These are phyloP conservation scores for Glaucomys volans DNA, from an alignment of 2,113 vertebrate species.

Conservation along the genomic window DNA sequence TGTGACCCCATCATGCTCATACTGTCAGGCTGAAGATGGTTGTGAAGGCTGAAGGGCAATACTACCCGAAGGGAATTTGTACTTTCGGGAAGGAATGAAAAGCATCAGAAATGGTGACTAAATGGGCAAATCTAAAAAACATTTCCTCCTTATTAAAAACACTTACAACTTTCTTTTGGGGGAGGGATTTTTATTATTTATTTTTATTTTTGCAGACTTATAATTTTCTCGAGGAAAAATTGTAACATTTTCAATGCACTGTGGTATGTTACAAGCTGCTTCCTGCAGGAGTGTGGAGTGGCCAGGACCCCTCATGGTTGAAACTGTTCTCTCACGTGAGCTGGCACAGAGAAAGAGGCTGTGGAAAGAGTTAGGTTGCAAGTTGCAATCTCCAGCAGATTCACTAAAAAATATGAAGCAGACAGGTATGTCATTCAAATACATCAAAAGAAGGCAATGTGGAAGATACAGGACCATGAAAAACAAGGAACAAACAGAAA, in stretches of 20 bases:
- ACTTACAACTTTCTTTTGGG: too few relatives aligned
- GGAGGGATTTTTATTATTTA: too few relatives aligned
- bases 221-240: neutral
- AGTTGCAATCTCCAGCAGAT: neutral
- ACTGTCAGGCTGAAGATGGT: too few relatives aligned
- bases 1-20: neutral
- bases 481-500: neutral
- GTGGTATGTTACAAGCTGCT: neutral
- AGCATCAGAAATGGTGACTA: neutral
- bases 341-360: neutral
- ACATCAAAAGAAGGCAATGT: neutral
- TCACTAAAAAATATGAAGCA: neutral
- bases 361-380: neutral
- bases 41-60: neutral
- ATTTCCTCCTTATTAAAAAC: neutral
- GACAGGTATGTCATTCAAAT: neutral
- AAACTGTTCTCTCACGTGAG: neutral
- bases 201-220: too few relatives aligned
- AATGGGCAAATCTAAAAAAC: neutral
- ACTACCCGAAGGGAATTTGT: neutral
- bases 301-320: accelerated
- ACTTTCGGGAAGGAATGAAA: neutral
- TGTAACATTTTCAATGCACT: neutral
- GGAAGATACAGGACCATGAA: neutral
- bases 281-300: neutral